Evolutionary conservation across 2,113 vertebrate species (phyloP).

Genomic region (Clarias magur): DNA sequence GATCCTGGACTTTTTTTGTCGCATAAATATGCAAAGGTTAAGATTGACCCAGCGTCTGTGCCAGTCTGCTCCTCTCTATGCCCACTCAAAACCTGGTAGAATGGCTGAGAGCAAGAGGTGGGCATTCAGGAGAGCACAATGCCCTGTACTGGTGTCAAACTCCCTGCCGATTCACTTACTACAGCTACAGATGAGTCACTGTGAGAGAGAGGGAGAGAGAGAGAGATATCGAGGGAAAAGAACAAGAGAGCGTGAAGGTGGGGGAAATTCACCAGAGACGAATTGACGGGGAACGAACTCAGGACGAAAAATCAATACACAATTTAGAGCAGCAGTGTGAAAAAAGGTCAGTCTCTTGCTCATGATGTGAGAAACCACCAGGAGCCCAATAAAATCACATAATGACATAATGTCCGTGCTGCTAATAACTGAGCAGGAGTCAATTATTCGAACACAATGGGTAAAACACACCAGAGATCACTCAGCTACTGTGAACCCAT

Average conservation of each 20-base stretch:
- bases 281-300: neutral
- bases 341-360: constrained; percentile 1
- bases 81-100: constrained; percentile 32
- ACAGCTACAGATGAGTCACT: neutral
- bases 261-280: neutral
- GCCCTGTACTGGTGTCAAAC: constrained; percentile 10
- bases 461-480: neutral
- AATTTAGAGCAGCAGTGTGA: neutral
- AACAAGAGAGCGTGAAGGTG: neutral
- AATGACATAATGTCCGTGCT: constrained; percentile 21
- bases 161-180: constrained; percentile 39
- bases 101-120: neutral
- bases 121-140: constrained; percentile 31
- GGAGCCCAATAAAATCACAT: neutral
- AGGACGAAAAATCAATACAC: neutral
- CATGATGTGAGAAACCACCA: neutral
- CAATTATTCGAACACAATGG: constrained; percentile 24
- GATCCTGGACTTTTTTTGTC: constrained; percentile 25
- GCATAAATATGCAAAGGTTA: constrained; percentile 26
- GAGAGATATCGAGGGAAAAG: neutral
- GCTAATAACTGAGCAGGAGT: constrained; percentile 39
- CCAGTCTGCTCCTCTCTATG: constrained; percentile 23
- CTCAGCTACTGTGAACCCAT: neutral
- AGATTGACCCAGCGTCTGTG: neutral
- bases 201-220: neutral